Base-by-base conservation (phyloP, 2,113 vertebrate species). In the Dissostichus mawsoni region DNA sequence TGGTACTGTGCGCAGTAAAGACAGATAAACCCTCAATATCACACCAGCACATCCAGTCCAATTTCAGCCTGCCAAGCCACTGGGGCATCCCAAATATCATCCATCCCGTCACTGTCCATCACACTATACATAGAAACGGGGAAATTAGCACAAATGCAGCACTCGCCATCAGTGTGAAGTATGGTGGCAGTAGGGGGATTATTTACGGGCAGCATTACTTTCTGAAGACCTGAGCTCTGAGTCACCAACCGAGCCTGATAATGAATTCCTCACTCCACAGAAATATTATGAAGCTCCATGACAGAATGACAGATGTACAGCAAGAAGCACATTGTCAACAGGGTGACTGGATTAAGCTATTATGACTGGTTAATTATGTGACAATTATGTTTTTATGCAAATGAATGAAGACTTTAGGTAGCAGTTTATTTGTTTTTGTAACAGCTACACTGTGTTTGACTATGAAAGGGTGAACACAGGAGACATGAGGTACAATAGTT, bases 181-280 rank as follows among this genome's bases (percentile, higher is more conserved):
- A 90, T 93, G 89, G 88, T 81, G 90, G 84, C 89, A 87, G 84
- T 63, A 29, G 86, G 80, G 79, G 59, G 53, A 92, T 93, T 89
- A 91, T 91, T 93, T 93, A 92, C 89, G 52, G 69, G 78, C 81
- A 69, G 74, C 77, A 80, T 89, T 90, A 87, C 88, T 90, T 89
- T 91, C 88, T 83, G 82, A 91, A 80, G 90, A 90, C 89, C 89
- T 84, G 82, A 89, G 81, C 87, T 92, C 81, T 93, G 89, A 93
- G 88, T 93, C 92, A 93, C 84, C 72, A 29, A 51, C 83, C 57
- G 17, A 85, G 82, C 77, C 87, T 68, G 85, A 88, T 89, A 91
- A 91, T 91, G 89, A 88, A 92, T 93, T 90, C 87, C 85, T 80
- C 86, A 59, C 88, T 86, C 80, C 68, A 82, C 84, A 85, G 86